Conservation (phyloP, 2,888 invertebrate genomes). For the Drosophila quinaria region DNA sequence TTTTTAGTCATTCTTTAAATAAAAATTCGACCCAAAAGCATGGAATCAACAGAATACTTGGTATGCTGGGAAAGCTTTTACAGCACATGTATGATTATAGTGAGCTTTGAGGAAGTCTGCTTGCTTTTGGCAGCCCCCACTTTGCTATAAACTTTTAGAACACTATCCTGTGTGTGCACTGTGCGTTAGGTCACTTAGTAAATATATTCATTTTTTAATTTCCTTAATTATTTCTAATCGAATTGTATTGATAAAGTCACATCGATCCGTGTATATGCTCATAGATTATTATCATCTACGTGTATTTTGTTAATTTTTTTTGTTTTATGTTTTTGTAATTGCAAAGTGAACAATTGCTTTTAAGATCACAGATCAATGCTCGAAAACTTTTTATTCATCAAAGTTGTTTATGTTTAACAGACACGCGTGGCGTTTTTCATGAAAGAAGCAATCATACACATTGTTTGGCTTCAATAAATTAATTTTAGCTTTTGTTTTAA, state of each 20-base stretch:
- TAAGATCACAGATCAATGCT: neutral
- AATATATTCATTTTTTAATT: too few species aligned
- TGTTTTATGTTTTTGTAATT: neutral
- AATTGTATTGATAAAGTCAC: slow-evolving; percentile 7
- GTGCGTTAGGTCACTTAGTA: neutral
- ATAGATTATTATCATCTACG: neutral
- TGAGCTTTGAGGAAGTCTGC: neutral
- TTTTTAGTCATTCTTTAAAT: neutral
- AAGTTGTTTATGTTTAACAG: slow-evolving; percentile 8
- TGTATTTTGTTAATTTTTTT: neutral
- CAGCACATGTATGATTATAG: neutral
- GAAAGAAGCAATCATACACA: slow-evolving; percentile 11
- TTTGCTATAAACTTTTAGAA: neutral
- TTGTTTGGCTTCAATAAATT: slow-evolving; percentile 26
- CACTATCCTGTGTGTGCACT: neutral
- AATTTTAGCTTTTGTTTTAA: slow-evolving; percentile 14
- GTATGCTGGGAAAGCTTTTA: neutral
- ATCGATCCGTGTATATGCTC: neutral
- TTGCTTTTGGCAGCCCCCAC: neutral
- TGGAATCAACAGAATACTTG: neutral
- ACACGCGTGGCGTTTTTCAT: slow-evolving; percentile 17
- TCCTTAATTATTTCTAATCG: neutral
- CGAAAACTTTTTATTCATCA: neutral
- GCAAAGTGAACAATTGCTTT: neutral
- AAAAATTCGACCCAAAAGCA: neutral